Conservation (phyloP, 2,888 invertebrate genomes). For the Drosophila affinis region DNA sequence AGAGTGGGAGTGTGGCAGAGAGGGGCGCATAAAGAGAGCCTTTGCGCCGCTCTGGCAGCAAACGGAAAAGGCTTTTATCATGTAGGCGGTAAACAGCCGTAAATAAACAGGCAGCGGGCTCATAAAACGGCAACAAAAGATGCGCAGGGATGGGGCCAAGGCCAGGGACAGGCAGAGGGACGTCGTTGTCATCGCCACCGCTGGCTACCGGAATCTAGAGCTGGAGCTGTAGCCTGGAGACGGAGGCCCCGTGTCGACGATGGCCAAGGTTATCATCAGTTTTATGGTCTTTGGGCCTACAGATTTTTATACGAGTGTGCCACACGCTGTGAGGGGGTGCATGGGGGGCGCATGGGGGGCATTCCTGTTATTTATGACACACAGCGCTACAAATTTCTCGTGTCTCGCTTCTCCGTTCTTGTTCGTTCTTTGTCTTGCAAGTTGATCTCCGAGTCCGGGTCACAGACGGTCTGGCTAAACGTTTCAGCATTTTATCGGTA, state of each 20-base stretch:
- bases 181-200: conserved; percentile 42
- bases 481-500: conserved; percentile 51
- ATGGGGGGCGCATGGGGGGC: too few relatives aligned
- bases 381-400: conserved; percentile 38
- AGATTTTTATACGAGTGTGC: conserved; percentile 65
- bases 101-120: conserved; percentile 65
- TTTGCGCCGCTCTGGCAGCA: conserved; percentile 20
- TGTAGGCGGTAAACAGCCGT: conserved; percentile 75
- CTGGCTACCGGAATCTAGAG: conserved; percentile 3
- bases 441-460: conserved; percentile 44
- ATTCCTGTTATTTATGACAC: conserved; percentile 64
- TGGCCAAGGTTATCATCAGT: conserved; percentile 78
- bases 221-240: neutral
- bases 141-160: conserved; percentile 14
- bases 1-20: neutral
- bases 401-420: conserved; percentile 24
- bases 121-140: conserved; percentile 52
- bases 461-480: conserved; percentile 50
- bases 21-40: conserved; percentile 8
- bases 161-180: conserved; percentile 28
- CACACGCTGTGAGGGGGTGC: conserved; percentile 59
- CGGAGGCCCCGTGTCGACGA: conserved; percentile 23
- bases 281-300: conserved; percentile 71
- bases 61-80: conserved; percentile 73
- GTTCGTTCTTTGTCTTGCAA: conserved; percentile 19